Percentiles rank a stretch among this genome's conserved stretches.
Conservation (phyloP, 1,140 invertebrate species). For the Acromyrmex charruanus region DNA sequence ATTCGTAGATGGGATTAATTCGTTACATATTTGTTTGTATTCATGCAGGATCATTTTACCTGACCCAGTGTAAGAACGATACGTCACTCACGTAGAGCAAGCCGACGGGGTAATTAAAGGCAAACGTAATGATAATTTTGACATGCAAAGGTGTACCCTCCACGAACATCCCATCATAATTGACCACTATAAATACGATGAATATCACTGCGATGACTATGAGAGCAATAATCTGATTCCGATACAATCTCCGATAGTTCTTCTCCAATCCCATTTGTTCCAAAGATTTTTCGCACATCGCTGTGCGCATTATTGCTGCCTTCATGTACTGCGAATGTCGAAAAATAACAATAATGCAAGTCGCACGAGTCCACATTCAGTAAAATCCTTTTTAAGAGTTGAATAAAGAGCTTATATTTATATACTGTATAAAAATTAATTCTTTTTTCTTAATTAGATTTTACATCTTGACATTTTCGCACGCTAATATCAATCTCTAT, state of each 20-base stretch:
- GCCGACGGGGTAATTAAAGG: conserved; percentile 8
- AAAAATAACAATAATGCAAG: conserved; percentile 6
- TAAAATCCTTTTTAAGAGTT: neutral
- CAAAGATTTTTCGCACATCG: conserved; percentile 50
- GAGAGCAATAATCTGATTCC: conserved; percentile 2
- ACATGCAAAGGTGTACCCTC: neutral
- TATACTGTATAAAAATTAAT: neutral
- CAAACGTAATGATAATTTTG: conserved; percentile 3
- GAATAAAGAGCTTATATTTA: neutral
- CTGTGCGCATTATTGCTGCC: conserved; percentile 22
- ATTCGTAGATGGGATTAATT: neutral
- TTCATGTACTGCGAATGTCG: conserved; percentile 26
- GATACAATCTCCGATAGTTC: conserved; percentile 24
- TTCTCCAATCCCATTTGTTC: conserved; percentile 63
- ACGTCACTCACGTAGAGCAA: conserved; percentile 48
- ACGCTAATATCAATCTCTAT: neutral
- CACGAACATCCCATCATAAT: neutral
- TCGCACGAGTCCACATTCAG: neutral
- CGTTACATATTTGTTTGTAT: neutral
- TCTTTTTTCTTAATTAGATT: neutral
- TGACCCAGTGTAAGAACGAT: conserved; percentile 68
- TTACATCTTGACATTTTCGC: neutral
- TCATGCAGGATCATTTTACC: conserved; percentile 44
- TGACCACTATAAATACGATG: neutral
- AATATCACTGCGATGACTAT: neutral